phyloP scores from a whole-genome alignment of 2,888 invertebrate genomes.

The Acanthosoma haemorrhoidale region DNA sequence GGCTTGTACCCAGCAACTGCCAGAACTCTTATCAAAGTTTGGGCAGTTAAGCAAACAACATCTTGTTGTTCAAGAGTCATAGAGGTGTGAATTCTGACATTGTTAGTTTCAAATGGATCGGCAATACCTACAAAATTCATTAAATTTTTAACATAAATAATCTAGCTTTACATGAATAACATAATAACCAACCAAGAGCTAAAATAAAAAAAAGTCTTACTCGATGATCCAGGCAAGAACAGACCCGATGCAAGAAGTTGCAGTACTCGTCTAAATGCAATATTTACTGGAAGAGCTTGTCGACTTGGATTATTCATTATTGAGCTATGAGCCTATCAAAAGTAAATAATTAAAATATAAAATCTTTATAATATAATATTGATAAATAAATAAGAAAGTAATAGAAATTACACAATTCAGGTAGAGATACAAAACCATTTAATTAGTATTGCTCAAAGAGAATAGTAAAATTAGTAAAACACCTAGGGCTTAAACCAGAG shows the following conservation, averaged over 20 bases:
- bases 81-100: constrained; percentile 81
- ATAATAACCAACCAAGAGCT: not conserved
- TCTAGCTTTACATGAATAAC: not conserved
- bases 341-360: no score
- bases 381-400: no score
- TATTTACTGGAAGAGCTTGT: constrained; percentile 85
- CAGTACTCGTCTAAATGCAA: constrained; percentile 84
- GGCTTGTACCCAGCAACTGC: constrained; percentile 91
- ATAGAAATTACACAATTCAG: no score
- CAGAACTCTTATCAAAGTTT: constrained; percentile 83
- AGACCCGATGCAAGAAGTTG: constrained; percentile 89
- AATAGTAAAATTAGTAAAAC: no score
- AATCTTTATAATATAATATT: no score
- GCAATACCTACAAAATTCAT: constrained; percentile 55
- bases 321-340: constrained; percentile 79
- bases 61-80: constrained; percentile 90
- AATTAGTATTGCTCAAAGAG: no score
- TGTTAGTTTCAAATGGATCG: constrained; percentile 90
- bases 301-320: constrained; percentile 93
- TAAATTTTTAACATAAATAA: not conserved
- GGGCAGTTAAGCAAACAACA: constrained; percentile 86
- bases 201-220: constrained; percentile 44
- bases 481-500: no score
- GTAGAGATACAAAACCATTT: no score
- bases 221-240: constrained; percentile 89